Evolutionary conservation across 1,140 invertebrate genomes (phyloP).

Genomic region (Metaphire vulgaris): DNA sequence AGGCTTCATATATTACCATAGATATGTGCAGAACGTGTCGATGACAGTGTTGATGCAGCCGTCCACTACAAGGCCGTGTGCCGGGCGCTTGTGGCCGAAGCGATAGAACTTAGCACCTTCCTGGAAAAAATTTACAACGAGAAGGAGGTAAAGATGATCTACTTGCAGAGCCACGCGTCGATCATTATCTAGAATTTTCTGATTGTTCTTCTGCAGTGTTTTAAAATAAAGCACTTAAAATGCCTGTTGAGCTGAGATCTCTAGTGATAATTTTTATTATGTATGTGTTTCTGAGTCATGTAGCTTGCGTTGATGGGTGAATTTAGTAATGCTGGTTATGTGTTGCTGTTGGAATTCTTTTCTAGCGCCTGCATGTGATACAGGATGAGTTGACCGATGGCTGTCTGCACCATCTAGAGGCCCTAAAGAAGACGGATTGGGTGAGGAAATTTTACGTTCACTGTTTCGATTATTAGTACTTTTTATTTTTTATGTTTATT

Average conservation of each 20-base stretch:
- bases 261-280: background rate
- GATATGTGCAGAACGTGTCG: constrained; percentile 64
- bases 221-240: background rate
- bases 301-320: too few species aligned
- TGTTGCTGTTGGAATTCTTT: constrained; percentile 1
- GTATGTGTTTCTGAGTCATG: too few species aligned
- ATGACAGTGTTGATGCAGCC: constrained; percentile 60
- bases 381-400: background rate
- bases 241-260: background rate
- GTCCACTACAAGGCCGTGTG: constrained; percentile 85
- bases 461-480: too few species aligned
- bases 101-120: constrained; percentile 79
- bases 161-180: too few species aligned
- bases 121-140: constrained; percentile 66
- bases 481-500: background rate
- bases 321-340: constrained; percentile 9
- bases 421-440: constrained; percentile 77
- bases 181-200: too few species aligned
- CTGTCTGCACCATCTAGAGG: constrained; percentile 44
- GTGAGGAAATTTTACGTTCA: constrained; percentile 55
- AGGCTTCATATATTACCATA: too few species aligned
- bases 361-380: constrained; percentile 33
- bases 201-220: background rate
- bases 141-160: constrained; percentile 40
- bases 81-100: constrained; percentile 79